A percentile compares a stretch with the other conserved stretches of the same genome.
These are phyloP conservation scores for Pantala flavescens DNA, from an alignment of 1,140 invertebrate genomes.

Conservation along the genomic window DNA sequence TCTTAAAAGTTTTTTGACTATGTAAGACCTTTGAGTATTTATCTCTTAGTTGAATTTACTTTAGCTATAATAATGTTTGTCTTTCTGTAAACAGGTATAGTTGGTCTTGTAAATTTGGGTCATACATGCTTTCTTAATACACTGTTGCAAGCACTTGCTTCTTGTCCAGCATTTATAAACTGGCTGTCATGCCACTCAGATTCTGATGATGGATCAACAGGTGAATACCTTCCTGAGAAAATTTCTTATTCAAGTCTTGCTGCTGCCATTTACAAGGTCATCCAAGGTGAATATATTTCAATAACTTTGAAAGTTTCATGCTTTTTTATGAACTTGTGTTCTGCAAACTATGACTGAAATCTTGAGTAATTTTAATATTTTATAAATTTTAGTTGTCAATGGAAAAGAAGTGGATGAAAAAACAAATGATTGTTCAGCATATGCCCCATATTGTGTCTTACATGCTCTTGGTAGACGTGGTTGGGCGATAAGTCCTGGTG, in stretches of 20 bases:
- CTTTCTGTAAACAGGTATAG: constrained; percentile 17
- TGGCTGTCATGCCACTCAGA: constrained; percentile 62
- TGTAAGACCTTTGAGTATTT: no score
- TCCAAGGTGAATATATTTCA: constrained; percentile 16
- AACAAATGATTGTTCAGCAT: neutral
- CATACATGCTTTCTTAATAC: constrained; percentile 82
- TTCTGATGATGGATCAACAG: constrained; percentile 35
- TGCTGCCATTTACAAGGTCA: constrained; percentile 16
- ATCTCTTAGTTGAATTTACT: no score
- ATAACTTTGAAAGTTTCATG: neutral
- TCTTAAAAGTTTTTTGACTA: no score
- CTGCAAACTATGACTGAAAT: no score
- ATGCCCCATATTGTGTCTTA: neutral
- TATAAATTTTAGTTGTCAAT: constrained; percentile 50
- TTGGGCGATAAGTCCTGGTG: constrained; percentile 77
- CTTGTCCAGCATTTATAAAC: constrained; percentile 64
- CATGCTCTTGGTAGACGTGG: constrained; percentile 54
- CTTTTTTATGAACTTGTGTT: no score
- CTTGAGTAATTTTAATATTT: no score
- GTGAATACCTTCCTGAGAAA: neutral
- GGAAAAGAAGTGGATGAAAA: constrained; percentile 51
- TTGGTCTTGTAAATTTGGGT: constrained; percentile 73
- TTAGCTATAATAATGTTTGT: no score
- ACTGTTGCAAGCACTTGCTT: constrained; percentile 68
- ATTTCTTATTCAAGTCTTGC: constrained; percentile 16